Evolutionary conservation across 37 sponge, comb jelly and placozoan genomes (phyloP), one percentile per base, ranked within the genome.

Genomic region (Cliona cf. orientalis): DNA sequence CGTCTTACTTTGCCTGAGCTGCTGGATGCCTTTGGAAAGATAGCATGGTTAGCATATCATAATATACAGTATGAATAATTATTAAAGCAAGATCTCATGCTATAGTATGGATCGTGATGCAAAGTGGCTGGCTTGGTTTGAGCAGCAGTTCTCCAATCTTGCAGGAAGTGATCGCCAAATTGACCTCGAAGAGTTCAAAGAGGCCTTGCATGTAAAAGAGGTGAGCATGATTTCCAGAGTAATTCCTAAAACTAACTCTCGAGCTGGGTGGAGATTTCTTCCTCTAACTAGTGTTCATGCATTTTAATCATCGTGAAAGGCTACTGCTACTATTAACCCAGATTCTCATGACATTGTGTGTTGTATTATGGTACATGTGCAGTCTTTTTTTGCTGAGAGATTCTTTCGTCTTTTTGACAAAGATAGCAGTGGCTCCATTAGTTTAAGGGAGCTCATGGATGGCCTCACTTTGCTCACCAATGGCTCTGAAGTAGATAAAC

Each of bases 91-190:
- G n/a, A n/a, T n/a, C n/a, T n/a, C n/a, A n/a, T n/a, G n/a, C 6
- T 57, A 38, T 61, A 94, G 94, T 28, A 69, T 94, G 91, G 87
- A 90, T 68, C 45, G 83, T 69, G 94, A 94, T 82, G 91, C 94
- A 4, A 94, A 94, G 45, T 94, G 95, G 91, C 74, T 91, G 46
- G 85, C 89, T 0, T 94, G 95, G 95, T 91, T 94, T 72, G 95
- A 94, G 63, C 88, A 87, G 72, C 95, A 94, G 75, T 94, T 94
- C 74, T 74, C 85, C 22, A 46, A 67, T 26, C 79, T 94, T 5
- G 92, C 95, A 65, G 95, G 95, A n/a, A 79, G 60, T 4, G 88
- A 91, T 64, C 75, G 91, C 66, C 88, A 94, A 75, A 91, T 94
- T 43, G 86, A 87, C 61, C 42, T 87, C 19, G 69, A 85, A 33